Evolutionary conservation across 2,113 vertebrate genomes (phyloP), one percentile per base, ranked within the genome.

Genomic region (Sula dactylatra): DNA sequence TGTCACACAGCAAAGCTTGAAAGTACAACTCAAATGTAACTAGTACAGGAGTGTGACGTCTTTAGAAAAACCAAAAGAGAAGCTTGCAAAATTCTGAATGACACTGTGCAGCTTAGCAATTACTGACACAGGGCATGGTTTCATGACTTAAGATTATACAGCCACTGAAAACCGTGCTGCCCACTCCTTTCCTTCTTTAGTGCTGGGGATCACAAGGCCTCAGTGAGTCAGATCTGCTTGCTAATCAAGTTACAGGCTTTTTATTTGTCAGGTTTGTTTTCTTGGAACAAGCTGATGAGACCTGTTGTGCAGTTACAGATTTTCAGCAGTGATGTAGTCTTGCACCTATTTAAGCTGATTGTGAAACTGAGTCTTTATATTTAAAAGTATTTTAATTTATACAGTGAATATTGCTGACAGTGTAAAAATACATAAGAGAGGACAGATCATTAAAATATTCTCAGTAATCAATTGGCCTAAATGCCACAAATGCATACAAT

Each of bases 171-270:
- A 66, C 14, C 5, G 0, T 66, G 50, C 72, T 94, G 82, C 73
- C 56, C 52, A 34, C 85, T 83, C 50, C 49, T 88, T 72, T 86
- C 24, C 27, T 90, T 42, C 71, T 81, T 58, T 36, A 34, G 22
- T 64, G 72, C 76, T 74, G 64, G 19, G 54, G 56, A 91, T 92
- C 56, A 73, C 69, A 81, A 78, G 83, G 69, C 72, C 26, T 73
- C 80, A 40, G 50, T 81, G 95, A 92, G 77, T 94, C 91, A 95
- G 59, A 81, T 50, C 69, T 94, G 67, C 76, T 88, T 78, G 64
- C 55, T 81, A 50, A 82, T 81, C 38, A 88, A 72, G 25, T 58
- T 81, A 42, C 86, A 94, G 86, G 80, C 80, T 74, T 92, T 88
- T 70, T 25, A 45, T 69, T 87, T 89, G 32, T 73, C 82, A 88